phyloP scores from a whole-genome alignment of 2,797 vertebrate genomes.

The Microcaecilia unicolor region DNA sequence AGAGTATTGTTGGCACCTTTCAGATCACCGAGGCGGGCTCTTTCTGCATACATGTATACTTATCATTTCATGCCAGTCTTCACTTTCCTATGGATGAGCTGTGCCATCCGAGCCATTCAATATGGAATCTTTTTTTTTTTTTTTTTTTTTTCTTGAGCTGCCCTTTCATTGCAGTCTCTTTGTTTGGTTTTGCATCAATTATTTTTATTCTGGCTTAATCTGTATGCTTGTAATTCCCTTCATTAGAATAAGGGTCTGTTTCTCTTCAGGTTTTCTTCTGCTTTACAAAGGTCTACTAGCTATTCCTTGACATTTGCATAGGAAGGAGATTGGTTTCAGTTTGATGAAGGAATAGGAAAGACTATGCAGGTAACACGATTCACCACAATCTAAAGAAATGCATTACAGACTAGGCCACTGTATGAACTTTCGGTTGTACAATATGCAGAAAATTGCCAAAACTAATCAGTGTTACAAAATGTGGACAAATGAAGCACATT shows the following conservation, averaged over 20 bases:
- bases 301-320: constrained; percentile 39
- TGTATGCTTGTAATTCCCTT: constrained; percentile 72
- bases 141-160: too few species aligned
- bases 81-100: constrained; percentile 75
- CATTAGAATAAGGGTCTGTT: constrained; percentile 69
- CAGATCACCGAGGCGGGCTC: constrained; percentile 76
- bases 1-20: constrained; percentile 67
- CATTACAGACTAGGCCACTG: constrained; percentile 32
- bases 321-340: constrained; percentile 30
- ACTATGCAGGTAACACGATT: constrained; percentile 35
- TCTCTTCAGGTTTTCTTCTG: constrained; percentile 57
- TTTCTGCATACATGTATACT: constrained; percentile 72
- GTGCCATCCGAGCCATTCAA: constrained; percentile 73
- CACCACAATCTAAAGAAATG: constrained; percentile 30
- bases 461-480: too few species aligned
- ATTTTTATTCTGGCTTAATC: constrained; percentile 70
- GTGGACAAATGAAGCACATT: too few species aligned
- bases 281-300: constrained; percentile 48
- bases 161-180: constrained; percentile 75
- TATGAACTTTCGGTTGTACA: constrained; percentile 4
- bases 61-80: constrained; percentile 80
- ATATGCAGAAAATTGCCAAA: too few species aligned
- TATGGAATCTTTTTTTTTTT: constrained; percentile 73
- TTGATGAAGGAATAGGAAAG: constrained; percentile 30
- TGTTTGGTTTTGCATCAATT: constrained; percentile 68